phyloP scores from a whole-genome alignment of 2,113 vertebrate genomes.

The Hydropotes inermis region DNA sequence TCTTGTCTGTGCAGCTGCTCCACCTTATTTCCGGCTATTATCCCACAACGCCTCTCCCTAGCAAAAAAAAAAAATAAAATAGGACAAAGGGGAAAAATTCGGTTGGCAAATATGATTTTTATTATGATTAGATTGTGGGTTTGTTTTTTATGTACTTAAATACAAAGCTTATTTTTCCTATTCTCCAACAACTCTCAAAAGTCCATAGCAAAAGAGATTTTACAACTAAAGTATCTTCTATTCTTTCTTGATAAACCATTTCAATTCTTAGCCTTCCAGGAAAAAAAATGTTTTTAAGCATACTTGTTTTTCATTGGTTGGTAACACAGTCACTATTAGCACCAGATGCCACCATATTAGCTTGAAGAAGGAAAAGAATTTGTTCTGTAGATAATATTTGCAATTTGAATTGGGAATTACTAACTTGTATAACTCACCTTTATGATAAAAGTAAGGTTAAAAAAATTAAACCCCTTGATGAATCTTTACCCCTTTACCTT shows the following conservation, averaged over 20 bases:
- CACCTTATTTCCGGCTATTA: slow-evolving; percentile 65
- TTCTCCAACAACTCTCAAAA: slow-evolving; percentile 25
- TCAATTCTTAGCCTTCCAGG: slow-evolving; percentile 11
- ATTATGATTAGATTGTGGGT: not conserved
- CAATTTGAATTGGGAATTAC: slow-evolving; percentile 11
- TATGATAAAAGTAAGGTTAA: slow-evolving; percentile 26
- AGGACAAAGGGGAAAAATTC: slow-evolving; percentile 52
- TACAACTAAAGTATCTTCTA: not conserved
- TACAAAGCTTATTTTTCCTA: slow-evolving; percentile 20
- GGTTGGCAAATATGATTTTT: slow-evolving; percentile 32
- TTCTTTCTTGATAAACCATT: slow-evolving; percentile 20
- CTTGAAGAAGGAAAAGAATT: slow-evolving; percentile 17
- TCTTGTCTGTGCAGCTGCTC: slow-evolving; percentile 45
- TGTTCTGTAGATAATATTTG: not conserved
- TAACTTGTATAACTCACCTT: not conserved
- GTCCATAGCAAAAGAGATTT: not conserved
- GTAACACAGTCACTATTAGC: not conserved
- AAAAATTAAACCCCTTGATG: not conserved
- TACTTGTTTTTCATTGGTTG: slow-evolving; percentile 4
- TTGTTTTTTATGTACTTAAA: not conserved
- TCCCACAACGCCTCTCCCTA: slow-evolving; percentile 26
- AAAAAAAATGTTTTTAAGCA: slow-evolving; percentile 1
- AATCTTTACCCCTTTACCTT: not conserved
- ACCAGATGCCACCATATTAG: slow-evolving; percentile 21
- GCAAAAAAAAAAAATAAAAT: slow-evolving; percentile 55